Base-by-base conservation (phyloP, 1,140 invertebrate genomes). In the Zeugodacus cucurbitae region DNA sequence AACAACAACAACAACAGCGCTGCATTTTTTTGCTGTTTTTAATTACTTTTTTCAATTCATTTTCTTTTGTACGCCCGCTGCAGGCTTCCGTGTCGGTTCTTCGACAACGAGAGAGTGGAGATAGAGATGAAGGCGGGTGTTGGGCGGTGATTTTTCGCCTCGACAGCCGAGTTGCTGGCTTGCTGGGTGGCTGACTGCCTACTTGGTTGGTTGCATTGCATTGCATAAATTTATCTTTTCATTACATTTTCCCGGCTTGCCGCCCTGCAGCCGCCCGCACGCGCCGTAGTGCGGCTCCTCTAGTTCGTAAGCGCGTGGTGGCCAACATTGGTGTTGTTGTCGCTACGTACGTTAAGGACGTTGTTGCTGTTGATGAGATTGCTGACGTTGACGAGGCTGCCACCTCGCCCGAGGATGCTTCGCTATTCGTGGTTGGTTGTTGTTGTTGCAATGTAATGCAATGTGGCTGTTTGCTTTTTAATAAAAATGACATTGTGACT, bases 401-500 rank as follows among this genome's bases (percentile, higher is more conserved):
- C 59, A 64, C 86, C 59, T 62, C 86, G 59, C 86, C 86, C 86
- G 86, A 82, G 86, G 54, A 59, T 48, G 74, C 74, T 82, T 41
- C n/a, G n/a, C 41, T 82, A 26, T 41, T 37, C 82, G 20, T 37
- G 67, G 67, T 32, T 74, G 67, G 62, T 64, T 29, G 64, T 67
- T 67, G 64, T 32, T 67, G 64, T 22, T 74, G 67, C 67, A 37
- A 41, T 22, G 67, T 37, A 86, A 86, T 86, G 32, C 17, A 86
- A 67, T 87, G 64, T 44, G 62, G 32, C 44, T 54, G 64, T 26
- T 74, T 87, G 29, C 87, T 88, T 85, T 88, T 85, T 86, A 85
- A 87, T 89, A 87, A 92, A 92, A 92, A 92, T 92, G 91, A 92
- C 91, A 92, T 92, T 92, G 91, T 92, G 91, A 92, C 91, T 92